A percentile compares a stretch with the other conserved stretches of the same genome.
phyloP scores from a whole-genome alignment of 2,113 vertebrate species.

The Dendrocopos noguchii region DNA sequence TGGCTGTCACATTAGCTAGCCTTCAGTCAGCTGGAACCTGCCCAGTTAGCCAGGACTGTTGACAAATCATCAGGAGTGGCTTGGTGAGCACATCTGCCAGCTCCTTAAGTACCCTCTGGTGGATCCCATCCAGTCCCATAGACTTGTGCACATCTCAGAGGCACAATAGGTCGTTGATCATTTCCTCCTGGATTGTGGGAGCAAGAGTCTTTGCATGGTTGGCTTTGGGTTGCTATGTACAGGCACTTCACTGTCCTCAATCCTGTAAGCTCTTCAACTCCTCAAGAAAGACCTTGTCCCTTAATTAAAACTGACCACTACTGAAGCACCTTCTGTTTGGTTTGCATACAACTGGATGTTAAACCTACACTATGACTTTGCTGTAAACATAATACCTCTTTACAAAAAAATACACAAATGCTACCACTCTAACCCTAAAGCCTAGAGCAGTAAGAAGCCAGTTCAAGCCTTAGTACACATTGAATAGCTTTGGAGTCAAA shows the following conservation, averaged over 20 bases:
- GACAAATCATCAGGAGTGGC: too few relatives aligned
- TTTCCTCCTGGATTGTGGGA: too few relatives aligned
- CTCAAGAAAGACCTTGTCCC: background rate
- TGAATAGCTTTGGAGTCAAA: slow-evolving; percentile 59
- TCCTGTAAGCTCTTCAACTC: background rate
- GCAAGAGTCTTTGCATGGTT: background rate
- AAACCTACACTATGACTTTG: background rate
- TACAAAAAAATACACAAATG: slow-evolving; percentile 31
- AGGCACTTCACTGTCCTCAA: slow-evolving; percentile 54
- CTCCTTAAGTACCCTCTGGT: too few relatives aligned
- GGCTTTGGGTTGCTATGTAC: slow-evolving; percentile 57
- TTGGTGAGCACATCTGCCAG: too few relatives aligned
- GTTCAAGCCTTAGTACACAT: slow-evolving; percentile 32
- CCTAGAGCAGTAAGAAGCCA: slow-evolving; percentile 55
- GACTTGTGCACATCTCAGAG: too few relatives aligned
- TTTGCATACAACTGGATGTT: background rate
- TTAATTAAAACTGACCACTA: background rate
- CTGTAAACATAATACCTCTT: slow-evolving; percentile 64
- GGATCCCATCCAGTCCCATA: too few relatives aligned
- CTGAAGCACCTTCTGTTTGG: background rate
- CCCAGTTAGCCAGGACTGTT: too few relatives aligned
- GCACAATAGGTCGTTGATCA: too few relatives aligned
- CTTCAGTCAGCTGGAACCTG: too few relatives aligned
- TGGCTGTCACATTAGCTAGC: too few relatives aligned
- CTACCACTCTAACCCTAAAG: slow-evolving; percentile 26